Base-by-base conservation (phyloP, 2,113 vertebrate species). In the Holacanthus passer region DNA sequence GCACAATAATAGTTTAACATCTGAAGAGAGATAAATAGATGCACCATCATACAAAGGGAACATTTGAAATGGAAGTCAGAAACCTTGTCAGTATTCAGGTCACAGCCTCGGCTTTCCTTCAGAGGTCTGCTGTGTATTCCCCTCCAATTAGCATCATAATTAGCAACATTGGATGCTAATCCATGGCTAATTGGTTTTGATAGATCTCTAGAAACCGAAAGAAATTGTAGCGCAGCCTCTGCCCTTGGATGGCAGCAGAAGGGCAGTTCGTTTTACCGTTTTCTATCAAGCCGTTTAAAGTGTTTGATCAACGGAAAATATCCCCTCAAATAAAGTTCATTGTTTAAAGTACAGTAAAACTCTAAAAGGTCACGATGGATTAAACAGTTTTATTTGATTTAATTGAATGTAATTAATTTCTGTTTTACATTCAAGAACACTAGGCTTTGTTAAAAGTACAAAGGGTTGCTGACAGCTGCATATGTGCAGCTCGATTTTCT, bases 141-240 rank as follows among this genome's bases (percentile, higher is more conserved):
- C 52, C 45, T 86, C 66, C 66, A 84, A 86, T 90, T 86, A 90
- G 63, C 80, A 82, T 83, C 77, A 81, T 84, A 76, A 87, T 90
- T 88, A 86, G 81, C 77, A 72, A 79, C 73, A 59, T 29, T 81
- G 81, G 19, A 83, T 86, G 73, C 70, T 88, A 85, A 82, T 88
- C 81, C 74, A 60, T 48, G 58, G 69, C 56, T 88, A 83, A 86
- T 83, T 83, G 66, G 47, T 72, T 77, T 65, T 83, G 79, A 83
- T 81, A 82, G 83, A 81, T 81, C 77, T 83, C 59, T 19, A 59
- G 59, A 58, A 83, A 78, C 22, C 31, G 41, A 79, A 65, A 64
- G 50, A 73, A 66, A 81, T 14, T 24, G 65, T 27, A 48, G 47
- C 2, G 2, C 50, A 58, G 69, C 71, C 48, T 76, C 48, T 52